These are phyloP conservation scores for Sycophila texana DNA, from an alignment of 2,888 invertebrate species.

Conservation along the genomic window DNA sequence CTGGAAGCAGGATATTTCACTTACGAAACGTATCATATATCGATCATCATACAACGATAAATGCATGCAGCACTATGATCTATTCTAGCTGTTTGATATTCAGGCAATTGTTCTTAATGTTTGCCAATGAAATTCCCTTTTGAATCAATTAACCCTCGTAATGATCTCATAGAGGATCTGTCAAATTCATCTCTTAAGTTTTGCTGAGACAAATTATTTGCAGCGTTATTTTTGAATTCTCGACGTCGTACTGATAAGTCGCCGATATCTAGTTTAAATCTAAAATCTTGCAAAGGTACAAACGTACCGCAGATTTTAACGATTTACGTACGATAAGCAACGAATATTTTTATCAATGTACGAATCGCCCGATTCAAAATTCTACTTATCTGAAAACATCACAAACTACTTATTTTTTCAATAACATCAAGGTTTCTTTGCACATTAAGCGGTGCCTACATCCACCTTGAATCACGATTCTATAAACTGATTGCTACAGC, in stretches of 20 bases:
- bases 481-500: conserved; percentile 48
- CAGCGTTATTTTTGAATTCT: conserved; percentile 33
- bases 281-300: conserved; percentile 49
- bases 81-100: conserved; percentile 62
- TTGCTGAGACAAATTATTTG: conserved; percentile 27
- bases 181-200: conserved; percentile 57
- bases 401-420: conserved; percentile 43
- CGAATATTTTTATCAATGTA: conserved; percentile 41
- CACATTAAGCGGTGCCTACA: conserved; percentile 40
- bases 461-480: conserved; percentile 42
- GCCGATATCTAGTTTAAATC: conserved; percentile 30
- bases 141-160: conserved; percentile 12
- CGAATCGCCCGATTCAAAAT: conserved; percentile 44
- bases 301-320: conserved; percentile 46
- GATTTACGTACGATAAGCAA: conserved; percentile 37
- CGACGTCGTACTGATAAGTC: conserved; percentile 32
- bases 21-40: conserved; percentile 47
- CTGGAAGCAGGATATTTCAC: conserved; percentile 47
- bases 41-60: conserved; percentile 59
- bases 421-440: conserved; percentile 49
- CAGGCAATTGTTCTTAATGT: conserved; percentile 36
- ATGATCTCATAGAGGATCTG: conserved; percentile 49
- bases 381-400: conserved; percentile 47
- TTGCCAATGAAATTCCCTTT: conserved; percentile 38
- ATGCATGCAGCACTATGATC: conserved; percentile 69